A percentile compares a stretch with the other conserved stretches of the same genome.
phyloP scores from a whole-genome alignment of 2,113 vertebrate species.

The Phalacrocorax pelagicus region DNA sequence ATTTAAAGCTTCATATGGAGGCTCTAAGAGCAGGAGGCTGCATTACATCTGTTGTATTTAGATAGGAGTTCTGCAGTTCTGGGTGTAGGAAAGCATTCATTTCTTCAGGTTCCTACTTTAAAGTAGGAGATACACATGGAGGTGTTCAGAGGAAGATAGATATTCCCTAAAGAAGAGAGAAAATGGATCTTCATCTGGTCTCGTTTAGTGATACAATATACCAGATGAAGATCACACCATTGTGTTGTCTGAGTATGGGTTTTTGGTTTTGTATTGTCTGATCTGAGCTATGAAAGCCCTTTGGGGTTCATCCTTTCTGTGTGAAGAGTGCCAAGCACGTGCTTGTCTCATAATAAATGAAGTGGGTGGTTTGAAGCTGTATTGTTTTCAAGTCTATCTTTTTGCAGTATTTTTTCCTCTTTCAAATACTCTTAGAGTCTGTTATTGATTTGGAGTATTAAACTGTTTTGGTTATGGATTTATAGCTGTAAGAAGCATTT shows the following conservation, averaged over 20 bases:
- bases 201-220: conserved; percentile 23
- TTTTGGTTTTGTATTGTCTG: conserved; percentile 56
- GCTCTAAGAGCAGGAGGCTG: neutral
- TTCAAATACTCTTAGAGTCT: conserved; percentile 14
- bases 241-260: conserved; percentile 39
- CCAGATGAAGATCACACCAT: conserved; percentile 39
- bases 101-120: neutral
- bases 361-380: conserved; percentile 38
- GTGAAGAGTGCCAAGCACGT: conserved; percentile 15
- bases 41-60: neutral
- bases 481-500: conserved; percentile 33
- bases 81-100: neutral
- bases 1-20: neutral
- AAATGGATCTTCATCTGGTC: conserved; percentile 42
- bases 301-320: conserved; percentile 23
- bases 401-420: conserved; percentile 20
- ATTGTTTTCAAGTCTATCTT: conserved; percentile 44
- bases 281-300: neutral
- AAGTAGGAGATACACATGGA: neutral
- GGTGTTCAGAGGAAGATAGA: neutral
- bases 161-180: neutral
- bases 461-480: conserved; percentile 12
- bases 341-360: conserved; percentile 31
- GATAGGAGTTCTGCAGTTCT: neutral
- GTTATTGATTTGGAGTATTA: conserved; percentile 32